Evolutionary conservation across 2,888 invertebrate species (phyloP).

Genomic region (Lasioglossum oenotherae): DNA sequence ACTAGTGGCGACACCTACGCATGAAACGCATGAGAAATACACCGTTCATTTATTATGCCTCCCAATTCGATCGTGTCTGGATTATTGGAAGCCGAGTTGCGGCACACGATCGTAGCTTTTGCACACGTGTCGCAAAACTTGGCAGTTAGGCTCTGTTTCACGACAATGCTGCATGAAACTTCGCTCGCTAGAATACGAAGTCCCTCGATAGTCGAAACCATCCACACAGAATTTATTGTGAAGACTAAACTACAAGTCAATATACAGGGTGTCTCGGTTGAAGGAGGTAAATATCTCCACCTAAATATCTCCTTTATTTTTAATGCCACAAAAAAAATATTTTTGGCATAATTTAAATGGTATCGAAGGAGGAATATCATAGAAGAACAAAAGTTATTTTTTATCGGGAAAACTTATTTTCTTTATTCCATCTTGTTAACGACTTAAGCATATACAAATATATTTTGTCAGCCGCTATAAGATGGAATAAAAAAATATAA

Average conservation of each 20-base stretch:
- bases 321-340: no score
- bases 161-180: not conserved
- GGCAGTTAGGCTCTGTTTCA: not conserved
- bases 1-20: not conserved
- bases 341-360: no score
- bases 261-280: no score
- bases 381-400: no score
- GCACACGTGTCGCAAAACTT: conserved; percentile 7
- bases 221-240: not conserved
- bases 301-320: no score
- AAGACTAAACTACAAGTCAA: not conserved
- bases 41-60: not conserved
- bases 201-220: not conserved
- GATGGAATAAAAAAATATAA: no score
- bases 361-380: no score
- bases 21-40: not conserved
- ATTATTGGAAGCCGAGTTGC: not conserved
- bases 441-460: no score
- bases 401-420: no score
- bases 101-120: not conserved
- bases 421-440: no score
- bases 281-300: no score
- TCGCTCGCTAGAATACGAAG: not conserved
- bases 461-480: no score
- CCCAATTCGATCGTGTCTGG: not conserved